Conservation (phyloP, 2,113 vertebrate genomes). For the Chlorocebus sabaeus region DNA sequence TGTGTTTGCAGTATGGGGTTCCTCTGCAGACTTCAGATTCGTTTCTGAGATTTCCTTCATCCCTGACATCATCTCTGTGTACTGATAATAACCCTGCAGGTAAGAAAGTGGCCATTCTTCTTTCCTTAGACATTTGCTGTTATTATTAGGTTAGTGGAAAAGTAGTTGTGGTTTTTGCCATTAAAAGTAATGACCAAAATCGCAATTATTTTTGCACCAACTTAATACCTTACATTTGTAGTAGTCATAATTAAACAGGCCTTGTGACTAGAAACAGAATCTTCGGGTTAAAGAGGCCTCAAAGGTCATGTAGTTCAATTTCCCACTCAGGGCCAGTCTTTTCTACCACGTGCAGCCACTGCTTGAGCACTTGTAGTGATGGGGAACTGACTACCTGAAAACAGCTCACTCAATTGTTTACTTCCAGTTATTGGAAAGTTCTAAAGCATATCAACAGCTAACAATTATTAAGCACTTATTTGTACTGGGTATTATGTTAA, state of each 20-base stretch:
- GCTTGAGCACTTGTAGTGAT: not conserved
- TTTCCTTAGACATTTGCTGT: not conserved
- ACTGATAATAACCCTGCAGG: constrained; percentile 91
- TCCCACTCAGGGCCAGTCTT: not conserved
- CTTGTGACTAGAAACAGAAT: not conserved
- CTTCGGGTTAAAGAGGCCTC: not conserved
- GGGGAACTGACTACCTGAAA: not conserved
- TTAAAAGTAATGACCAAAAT: too few species aligned
- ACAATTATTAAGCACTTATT: not conserved
- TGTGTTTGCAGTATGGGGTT: constrained; percentile 87
- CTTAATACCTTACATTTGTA: not conserved
- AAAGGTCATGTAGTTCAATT: not conserved
- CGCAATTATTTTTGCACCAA: too few species aligned
- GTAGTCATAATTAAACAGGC: not conserved
- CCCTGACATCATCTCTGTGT: constrained; percentile 86
- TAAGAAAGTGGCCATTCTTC: constrained; percentile 71
- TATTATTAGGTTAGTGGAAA: too few species aligned
- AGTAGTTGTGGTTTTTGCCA: not conserved
- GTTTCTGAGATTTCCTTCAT: constrained; percentile 87
- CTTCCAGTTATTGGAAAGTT: not conserved
- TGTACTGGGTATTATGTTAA: not conserved
- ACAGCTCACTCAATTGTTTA: not conserved
- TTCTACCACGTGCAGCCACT: not conserved
- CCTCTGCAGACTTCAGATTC: constrained; percentile 80
- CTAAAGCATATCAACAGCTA: not conserved